Base-by-base conservation (phyloP, 2,888 invertebrate genomes). In the Habrosyne pyritoides region DNA sequence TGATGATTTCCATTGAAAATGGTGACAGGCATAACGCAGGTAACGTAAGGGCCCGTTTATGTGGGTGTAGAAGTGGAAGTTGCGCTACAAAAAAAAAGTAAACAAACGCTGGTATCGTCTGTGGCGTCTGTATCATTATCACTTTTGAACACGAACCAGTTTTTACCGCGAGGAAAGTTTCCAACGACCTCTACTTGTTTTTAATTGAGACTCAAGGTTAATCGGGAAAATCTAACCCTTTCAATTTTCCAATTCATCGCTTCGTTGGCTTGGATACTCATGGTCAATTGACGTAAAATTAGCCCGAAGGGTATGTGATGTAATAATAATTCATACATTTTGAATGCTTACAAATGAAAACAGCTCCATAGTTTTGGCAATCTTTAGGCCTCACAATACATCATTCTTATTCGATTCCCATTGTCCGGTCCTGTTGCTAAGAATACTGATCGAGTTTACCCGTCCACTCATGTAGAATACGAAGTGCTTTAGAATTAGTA, bases 381-480 rank as follows among this genome's bases (percentile, higher is more conserved):
- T 76, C 83, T 77, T 76, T 71, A 73, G 73, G 78, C 77, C 73
- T 79, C 72, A 86, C 84, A 86, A 86, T 86, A 75, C 79, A 68
- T 84, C 77, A 86, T 91, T 87, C 77, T 75, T 79, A 87, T 89
- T 85, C 84, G 74, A 70, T 67, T 60, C 71, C 75, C 77, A 73
- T 75, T 77, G 68, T 66, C 55, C 66, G 63, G 63, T 71, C 53
- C 60, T 63, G 73, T 66, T 81, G 80, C 73, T 70, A 70, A 73
- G 91, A 88, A 91, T 91, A 88, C 79, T 86, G 79, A 90, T 87
- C 60, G 67, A 60, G 64, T 60, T 75, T 73, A 84, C 67, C 71
- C 79, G 69, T 60, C 80, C 61, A 56, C 55, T 64, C 58, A 61
- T 56, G 61, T 68, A 60, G 67, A 60, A 69, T 62, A 58, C 64